A percentile compares a stretch with the other conserved stretches of the same genome.
These are phyloP conservation scores for Taeniopygia guttata DNA, from an alignment of 2,797 vertebrate genomes.

Conservation along the genomic window DNA sequence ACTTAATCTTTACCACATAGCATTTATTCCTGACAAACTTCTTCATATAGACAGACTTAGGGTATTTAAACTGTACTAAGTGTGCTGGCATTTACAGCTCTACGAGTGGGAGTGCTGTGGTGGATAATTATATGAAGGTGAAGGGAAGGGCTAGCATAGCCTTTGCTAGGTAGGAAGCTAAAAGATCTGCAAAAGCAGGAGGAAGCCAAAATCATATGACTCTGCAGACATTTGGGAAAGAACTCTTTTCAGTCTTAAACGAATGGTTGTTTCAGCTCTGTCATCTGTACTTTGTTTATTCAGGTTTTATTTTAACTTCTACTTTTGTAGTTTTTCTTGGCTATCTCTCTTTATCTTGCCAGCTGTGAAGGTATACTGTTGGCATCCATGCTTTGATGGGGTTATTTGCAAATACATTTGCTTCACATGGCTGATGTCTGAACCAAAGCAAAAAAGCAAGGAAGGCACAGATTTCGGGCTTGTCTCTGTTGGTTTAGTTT, in stretches of 20 bases:
- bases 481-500: conserved; percentile 3
- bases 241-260: neutral
- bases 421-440: neutral
- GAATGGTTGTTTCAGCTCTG: neutral
- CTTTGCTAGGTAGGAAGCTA: conserved; percentile 24
- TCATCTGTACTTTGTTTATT: neutral
- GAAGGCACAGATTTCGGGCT: neutral
- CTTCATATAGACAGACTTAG: neutral
- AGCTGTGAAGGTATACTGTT: neutral
- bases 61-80: neutral
- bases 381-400: neutral
- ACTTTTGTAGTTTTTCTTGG: neutral
- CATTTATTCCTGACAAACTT: neutral
- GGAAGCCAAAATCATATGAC: conserved; percentile 16
- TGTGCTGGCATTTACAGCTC: conserved; percentile 50
- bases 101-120: conserved; percentile 12
- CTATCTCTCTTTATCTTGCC: neutral
- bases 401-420: neutral
- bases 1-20: neutral
- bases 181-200: neutral
- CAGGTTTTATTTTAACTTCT: neutral
- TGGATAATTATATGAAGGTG: conserved; percentile 16
- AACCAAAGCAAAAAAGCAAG: neutral
- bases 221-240: neutral
- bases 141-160: conserved; percentile 32